Conservation (phyloP, 2,797 vertebrate genomes). For the Ctenopoma multispine region DNA sequence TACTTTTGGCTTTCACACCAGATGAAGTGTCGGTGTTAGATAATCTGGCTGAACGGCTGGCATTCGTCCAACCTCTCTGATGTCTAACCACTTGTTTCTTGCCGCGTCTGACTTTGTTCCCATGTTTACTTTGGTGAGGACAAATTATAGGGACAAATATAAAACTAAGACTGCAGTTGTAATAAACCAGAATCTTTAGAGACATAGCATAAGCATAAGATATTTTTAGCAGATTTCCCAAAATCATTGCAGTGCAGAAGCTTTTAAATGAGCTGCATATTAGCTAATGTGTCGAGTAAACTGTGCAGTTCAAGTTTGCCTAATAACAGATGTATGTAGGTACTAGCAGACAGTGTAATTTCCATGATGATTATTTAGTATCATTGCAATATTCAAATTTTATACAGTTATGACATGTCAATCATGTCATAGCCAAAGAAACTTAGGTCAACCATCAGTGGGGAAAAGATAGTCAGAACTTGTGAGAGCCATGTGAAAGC, state of each 20-base stretch:
- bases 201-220: neutral
- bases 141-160: neutral
- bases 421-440: neutral
- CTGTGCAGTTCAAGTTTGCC: neutral
- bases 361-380: too few relatives aligned
- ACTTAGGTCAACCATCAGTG: slow-evolving; percentile 8
- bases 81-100: slow-evolving; percentile 11
- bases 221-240: neutral
- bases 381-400: neutral
- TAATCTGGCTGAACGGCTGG: slow-evolving; percentile 5
- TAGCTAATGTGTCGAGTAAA: neutral
- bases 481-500: slow-evolving; percentile 35
- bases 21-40: slow-evolving; percentile 7
- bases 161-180: neutral
- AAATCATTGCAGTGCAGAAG: neutral
- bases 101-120: slow-evolving; percentile 1
- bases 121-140: neutral
- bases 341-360: too few relatives aligned
- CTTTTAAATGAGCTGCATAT: neutral
- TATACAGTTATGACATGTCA: neutral
- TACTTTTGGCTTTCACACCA: slow-evolving; percentile 3
- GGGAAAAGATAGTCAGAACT: slow-evolving; percentile 29
- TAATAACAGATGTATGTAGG: too few relatives aligned
- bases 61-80: neutral
- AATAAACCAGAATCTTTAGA: neutral